These are phyloP conservation scores for Cryptomyrus ogoouensis DNA, from an alignment of 2,113 vertebrate species.

Conservation along the genomic window DNA sequence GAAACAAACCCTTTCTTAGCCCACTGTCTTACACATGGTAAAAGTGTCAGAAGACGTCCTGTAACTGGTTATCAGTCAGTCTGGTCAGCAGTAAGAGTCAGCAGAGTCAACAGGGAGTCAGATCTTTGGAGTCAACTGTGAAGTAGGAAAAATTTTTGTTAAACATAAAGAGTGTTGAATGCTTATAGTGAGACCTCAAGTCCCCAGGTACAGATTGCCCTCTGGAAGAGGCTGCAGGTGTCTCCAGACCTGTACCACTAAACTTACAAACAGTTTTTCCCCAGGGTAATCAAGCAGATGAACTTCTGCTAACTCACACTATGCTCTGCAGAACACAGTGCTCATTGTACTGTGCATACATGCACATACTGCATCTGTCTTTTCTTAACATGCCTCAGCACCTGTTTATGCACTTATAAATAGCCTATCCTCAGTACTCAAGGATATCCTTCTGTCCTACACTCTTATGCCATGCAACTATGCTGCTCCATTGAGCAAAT, in stretches of 20 bases:
- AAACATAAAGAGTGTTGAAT: not conserved
- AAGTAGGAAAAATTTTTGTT: not conserved
- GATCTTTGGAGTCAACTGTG: not conserved
- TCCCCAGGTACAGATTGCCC: not conserved
- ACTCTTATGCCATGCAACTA: not conserved
- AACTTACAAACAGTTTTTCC: not conserved
- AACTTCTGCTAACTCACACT: not conserved
- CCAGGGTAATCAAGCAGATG: not conserved
- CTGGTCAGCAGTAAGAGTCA: not conserved
- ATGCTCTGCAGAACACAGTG: not conserved
- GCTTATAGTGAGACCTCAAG: not conserved
- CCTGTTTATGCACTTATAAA: not conserved
- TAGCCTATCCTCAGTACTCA: not conserved
- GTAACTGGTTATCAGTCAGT: not conserved
- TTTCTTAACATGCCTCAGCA: not conserved
- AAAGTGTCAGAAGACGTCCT: not conserved
- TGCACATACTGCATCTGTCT: not conserved
- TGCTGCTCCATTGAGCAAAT: not conserved
- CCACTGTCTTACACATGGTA: not conserved
- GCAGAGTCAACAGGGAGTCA: not conserved
- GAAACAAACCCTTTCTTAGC: not conserved
- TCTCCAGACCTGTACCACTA: not conserved
- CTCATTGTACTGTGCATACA: not conserved
- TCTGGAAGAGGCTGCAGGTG: not conserved
- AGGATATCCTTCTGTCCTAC: not conserved